A percentile compares a stretch with the other conserved stretches of the same genome.
Conservation (phyloP, 2,888 invertebrate species). For the Hyposoter didymator region DNA sequence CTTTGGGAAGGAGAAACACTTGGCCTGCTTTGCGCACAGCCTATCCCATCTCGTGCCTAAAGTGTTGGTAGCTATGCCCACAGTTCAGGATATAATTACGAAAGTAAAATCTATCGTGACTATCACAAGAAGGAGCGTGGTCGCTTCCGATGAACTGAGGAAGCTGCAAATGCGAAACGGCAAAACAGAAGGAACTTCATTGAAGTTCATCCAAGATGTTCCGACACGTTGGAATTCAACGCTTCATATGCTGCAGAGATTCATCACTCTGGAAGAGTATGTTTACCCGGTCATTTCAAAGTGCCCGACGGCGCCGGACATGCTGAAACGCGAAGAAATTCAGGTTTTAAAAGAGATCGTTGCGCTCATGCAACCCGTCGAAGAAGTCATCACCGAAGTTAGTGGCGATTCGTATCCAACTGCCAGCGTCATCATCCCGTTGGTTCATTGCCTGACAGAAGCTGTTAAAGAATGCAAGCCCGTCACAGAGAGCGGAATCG, state of each 20-base stretch:
- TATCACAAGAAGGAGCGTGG: constrained; percentile 63
- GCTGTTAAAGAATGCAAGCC: too few species aligned
- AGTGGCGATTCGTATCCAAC: constrained; percentile 58
- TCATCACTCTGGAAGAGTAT: constrained; percentile 62
- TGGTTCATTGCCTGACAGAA: neutral
- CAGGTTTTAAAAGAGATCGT: constrained; percentile 62
- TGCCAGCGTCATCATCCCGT: neutral
- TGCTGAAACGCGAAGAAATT: constrained; percentile 65
- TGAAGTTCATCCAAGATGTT: constrained; percentile 66
- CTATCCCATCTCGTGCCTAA: constrained; percentile 64
- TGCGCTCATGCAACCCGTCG: constrained; percentile 65
- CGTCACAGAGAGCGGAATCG: constrained; percentile 1
- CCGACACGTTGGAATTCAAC: constrained; percentile 41
- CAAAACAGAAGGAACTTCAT: constrained; percentile 63
- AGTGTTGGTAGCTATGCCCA: constrained; percentile 21
- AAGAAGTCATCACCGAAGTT: constrained; percentile 64
- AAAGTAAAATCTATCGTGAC: constrained; percentile 69
- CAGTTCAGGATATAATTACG: constrained; percentile 54
- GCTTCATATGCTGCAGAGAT: constrained; percentile 64
- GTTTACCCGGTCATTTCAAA: constrained; percentile 65
- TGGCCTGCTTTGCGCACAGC: constrained; percentile 68
- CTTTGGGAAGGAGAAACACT: constrained; percentile 56
- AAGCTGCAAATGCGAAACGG: constrained; percentile 64
- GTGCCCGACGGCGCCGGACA: constrained; percentile 63
- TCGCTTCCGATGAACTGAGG: constrained; percentile 66